Evolutionary conservation across 2,888 invertebrate species (phyloP).

Genomic region (Cryptus viduatorius): DNA sequence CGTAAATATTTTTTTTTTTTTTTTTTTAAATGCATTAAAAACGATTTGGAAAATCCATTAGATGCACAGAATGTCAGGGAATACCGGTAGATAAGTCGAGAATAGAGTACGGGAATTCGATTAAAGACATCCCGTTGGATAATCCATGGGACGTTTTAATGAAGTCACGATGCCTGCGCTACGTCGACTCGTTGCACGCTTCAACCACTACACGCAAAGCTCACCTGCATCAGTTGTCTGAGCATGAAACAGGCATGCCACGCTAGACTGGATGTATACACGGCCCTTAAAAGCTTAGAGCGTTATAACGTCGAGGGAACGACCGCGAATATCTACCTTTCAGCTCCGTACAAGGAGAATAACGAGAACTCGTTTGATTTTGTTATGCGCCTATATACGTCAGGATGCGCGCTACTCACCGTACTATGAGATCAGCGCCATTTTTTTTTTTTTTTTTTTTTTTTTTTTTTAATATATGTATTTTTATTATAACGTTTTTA

Average conservation of each 20-base stretch:
- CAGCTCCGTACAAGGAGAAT: conserved; percentile 53
- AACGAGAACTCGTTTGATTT: conserved; percentile 64
- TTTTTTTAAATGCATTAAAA: conserved; percentile 11
- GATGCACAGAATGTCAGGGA: conserved; percentile 39
- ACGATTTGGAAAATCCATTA: conserved; percentile 54
- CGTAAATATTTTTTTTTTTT: not conserved
- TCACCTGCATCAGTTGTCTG: conserved; percentile 32
- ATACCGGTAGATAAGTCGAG: conserved; percentile 41
- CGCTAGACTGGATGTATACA: conserved; percentile 16
- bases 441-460: not conserved
- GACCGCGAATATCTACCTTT: conserved; percentile 38
- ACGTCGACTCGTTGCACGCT: conserved; percentile 1
- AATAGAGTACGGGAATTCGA: conserved; percentile 51
- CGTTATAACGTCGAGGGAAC: conserved; percentile 26
- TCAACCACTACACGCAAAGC: conserved; percentile 19
- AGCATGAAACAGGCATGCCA: conserved; percentile 33
- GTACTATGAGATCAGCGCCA: conserved; percentile 57
- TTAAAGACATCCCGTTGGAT: conserved; percentile 60
- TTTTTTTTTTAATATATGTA: not conserved
- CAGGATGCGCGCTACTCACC: conserved; percentile 18
- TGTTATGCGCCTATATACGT: conserved; percentile 56
- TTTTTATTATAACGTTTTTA: not conserved
- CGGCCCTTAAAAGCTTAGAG: conserved; percentile 52
- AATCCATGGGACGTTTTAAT: conserved; percentile 64
- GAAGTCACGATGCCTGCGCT: conserved; percentile 54